Evolutionary conservation across 2,888 invertebrate species (phyloP), one percentile per base, ranked within the genome.

Genomic region (Orthonychiurus folsomi): DNA sequence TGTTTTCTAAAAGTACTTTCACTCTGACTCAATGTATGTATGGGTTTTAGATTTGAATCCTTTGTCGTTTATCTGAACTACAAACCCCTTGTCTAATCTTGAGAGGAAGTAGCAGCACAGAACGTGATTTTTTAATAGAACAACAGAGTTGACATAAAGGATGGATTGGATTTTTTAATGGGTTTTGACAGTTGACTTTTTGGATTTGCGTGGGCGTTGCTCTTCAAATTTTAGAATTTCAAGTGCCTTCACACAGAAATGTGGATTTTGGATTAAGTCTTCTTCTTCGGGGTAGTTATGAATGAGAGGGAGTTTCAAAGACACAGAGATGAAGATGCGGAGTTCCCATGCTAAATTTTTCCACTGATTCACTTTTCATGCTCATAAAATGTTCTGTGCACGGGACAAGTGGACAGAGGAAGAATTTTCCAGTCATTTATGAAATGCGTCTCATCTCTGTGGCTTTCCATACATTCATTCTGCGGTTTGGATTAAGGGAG

Each of bases 261-360:
- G n/a, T n/a, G n/a, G n/a, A n/a, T n/a, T n/a, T n/a, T n/a, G n/a
- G n/a, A n/a, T n/a, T n/a, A n/a, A n/a, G n/a, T n/a, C n/a, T n/a
- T n/a, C n/a, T n/a, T n/a, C n/a, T n/a, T n/a, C n/a, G n/a, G n/a
- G n/a, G n/a, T n/a, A n/a, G n/a, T n/a, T n/a, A n/a, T n/a, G n/a
- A n/a, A n/a, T n/a, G n/a, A n/a, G n/a, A n/a, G n/a, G n/a, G n/a
- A n/a, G n/a, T n/a, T n/a, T n/a, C n/a, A n/a, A n/a, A n/a, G n/a
- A n/a, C 37, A 37, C 37, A 37, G 37, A 37, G 15, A 9, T 52
- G 52, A 60, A 60, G 3, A 24, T 24, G 37, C 12, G 18, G 3
- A 37, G 48, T 71, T 71, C 71, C 71, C 71, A 66, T 69, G 71
- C 61, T 62, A 67, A 71, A 71, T 71, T 54, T 9, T 5, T 15